A percentile compares a stretch with the other conserved stretches of the same genome.
These are phyloP conservation scores for Pterostichus niger DNA, from an alignment of 2,888 invertebrate species.

Conservation along the genomic window DNA sequence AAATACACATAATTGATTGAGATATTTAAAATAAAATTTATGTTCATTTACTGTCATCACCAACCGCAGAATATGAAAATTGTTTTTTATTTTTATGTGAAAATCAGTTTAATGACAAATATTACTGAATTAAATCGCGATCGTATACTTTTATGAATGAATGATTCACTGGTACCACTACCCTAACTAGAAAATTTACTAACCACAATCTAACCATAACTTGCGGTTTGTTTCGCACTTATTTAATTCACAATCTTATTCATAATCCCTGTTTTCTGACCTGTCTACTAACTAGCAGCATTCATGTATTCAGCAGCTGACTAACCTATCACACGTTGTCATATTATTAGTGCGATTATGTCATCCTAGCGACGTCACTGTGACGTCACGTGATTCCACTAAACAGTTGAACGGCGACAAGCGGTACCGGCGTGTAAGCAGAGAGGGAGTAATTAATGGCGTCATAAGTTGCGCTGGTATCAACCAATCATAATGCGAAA, in stretches of 20 bases:
- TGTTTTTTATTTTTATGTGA: too few species aligned
- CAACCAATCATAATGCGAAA: slow-evolving; percentile 15
- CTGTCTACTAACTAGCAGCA: neutral
- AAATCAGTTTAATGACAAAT: too few species aligned
- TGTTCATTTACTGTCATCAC: too few species aligned
- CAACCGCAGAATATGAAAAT: too few species aligned
- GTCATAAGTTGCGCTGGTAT: slow-evolving; percentile 22
- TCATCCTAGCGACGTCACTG: slow-evolving; percentile 46
- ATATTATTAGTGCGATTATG: slow-evolving; percentile 47
- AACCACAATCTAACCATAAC: neutral
- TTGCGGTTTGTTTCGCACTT: neutral
- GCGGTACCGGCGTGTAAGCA: neutral
- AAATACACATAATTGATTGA: too few species aligned
- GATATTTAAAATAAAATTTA: too few species aligned
- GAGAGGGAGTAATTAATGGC: neutral
- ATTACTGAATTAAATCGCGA: too few species aligned
- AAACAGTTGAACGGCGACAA: slow-evolving; percentile 8
- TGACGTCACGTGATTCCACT: slow-evolving; percentile 32
- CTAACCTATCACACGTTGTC: slow-evolving; percentile 21
- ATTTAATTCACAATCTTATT: too few species aligned
- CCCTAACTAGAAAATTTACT: slow-evolving; percentile 13
- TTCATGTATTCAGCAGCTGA: neutral
- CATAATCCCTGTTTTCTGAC: neutral
- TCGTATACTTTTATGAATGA: slow-evolving; percentile 8
- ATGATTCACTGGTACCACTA: slow-evolving; percentile 10